Conservation (phyloP, 2,797 vertebrate genomes). For the Bufotes viridis region DNA sequence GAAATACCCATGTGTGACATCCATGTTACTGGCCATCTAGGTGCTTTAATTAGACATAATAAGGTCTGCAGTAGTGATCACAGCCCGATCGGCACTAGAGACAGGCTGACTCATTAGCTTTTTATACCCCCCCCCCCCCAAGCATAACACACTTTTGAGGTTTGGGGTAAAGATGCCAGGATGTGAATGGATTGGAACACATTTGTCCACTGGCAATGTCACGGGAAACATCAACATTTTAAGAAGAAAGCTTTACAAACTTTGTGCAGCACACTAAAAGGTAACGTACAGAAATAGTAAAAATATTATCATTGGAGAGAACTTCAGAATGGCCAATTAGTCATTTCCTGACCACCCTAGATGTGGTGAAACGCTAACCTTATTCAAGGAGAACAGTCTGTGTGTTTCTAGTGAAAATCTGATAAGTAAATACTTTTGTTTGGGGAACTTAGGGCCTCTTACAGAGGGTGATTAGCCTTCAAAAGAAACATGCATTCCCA, state of each 20-base stretch:
- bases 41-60: constrained; percentile 27
- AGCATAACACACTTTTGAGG: constrained; percentile 17
- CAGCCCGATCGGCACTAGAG: not conserved
- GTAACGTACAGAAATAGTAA: not conserved
- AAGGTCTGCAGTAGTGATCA: not conserved
- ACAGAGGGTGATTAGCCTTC: no score
- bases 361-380: not conserved
- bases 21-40: constrained; percentile 8
- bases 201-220: not conserved
- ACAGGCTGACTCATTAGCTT: not conserved
- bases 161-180: constrained; percentile 27
- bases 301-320: constrained; percentile 4
- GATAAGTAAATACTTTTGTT: not conserved
- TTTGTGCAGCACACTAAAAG: not conserved
- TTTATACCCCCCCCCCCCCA: not conserved
- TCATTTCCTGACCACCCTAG: constrained; percentile 29
- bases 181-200: not conserved
- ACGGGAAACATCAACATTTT: constrained; percentile 16
- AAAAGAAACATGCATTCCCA: no score
- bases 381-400: not conserved
- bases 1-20: constrained; percentile 32
- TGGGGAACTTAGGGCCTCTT: not conserved
- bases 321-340: not conserved
- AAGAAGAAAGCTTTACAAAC: not conserved
- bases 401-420: not conserved